Percentiles rank a stretch among this genome's conserved stretches.
These are phyloP conservation scores for Engystomops pustulosus DNA, from an alignment of 2,113 vertebrate genomes.

Conservation along the genomic window DNA sequence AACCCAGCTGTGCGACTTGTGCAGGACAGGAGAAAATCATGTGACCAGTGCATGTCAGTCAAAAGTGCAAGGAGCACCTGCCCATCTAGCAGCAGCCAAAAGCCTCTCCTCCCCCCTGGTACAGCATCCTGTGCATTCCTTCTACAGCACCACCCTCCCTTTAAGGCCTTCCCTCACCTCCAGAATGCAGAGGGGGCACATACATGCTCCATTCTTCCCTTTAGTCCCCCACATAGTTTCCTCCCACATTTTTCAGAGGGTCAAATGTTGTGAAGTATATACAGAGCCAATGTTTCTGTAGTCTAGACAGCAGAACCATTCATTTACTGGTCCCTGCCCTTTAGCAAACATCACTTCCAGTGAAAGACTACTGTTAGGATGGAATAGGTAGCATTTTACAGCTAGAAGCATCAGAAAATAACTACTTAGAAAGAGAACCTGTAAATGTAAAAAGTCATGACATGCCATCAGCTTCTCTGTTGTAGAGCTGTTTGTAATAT, in stretches of 20 bases:
- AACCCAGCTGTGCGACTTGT: slow-evolving; percentile 55
- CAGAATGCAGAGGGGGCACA: neutral
- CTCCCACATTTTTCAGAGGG: slow-evolving; percentile 16
- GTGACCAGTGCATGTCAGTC: slow-evolving; percentile 11
- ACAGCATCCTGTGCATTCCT: slow-evolving; percentile 37
- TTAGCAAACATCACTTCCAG: neutral
- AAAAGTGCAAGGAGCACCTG: slow-evolving; percentile 21
- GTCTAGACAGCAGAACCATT: slow-evolving; percentile 35
- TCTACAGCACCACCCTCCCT: slow-evolving; percentile 60
- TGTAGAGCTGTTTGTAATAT: too few species aligned
- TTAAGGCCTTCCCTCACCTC: slow-evolving; percentile 30
- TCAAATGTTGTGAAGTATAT: slow-evolving; percentile 11
- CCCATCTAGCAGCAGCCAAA: neutral
- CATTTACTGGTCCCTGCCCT: neutral
- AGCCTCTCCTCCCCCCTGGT: slow-evolving; percentile 11
- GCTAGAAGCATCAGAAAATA: neutral
- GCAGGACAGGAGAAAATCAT: slow-evolving; percentile 32
- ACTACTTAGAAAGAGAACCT: neutral
- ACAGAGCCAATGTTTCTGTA: neutral
- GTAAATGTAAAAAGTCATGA: too few species aligned
- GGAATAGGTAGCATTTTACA: neutral
- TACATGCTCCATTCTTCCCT: slow-evolving; percentile 13
- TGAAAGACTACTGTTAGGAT: neutral
- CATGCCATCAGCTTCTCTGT: too few species aligned
- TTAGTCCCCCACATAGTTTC: neutral